Base-by-base conservation (phyloP, 2,888 invertebrate species). In the Ormyrus nitidulus region DNA sequence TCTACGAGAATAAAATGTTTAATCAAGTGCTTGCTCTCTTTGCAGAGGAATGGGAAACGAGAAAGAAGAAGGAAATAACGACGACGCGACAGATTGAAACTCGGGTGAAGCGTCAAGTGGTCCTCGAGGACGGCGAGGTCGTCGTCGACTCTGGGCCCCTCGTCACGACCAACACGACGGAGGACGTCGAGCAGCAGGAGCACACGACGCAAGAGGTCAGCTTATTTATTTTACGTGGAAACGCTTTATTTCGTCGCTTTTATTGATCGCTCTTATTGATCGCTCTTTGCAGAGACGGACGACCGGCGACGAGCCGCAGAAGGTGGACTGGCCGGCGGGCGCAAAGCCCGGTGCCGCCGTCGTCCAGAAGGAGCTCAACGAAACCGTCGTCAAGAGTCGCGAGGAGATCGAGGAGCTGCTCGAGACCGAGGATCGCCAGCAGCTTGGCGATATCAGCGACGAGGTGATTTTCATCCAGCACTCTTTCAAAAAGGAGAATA, bases 71-170 rank as follows among this genome's bases (percentile, higher is more conserved):
- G 86, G 97, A 97, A 91, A 94, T 97, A 88, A 96, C 96, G 84
- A 97, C 97, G 83, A 97, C 96, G 79, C 94, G 96, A 84, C 97
- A 97, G 92, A 97, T 97, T 86, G 97, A 97, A 88, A 97, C 97
- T 62, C 92, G 97, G 84, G 96, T 97, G 61, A 96, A 97, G 91
- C 93, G 97, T 62, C 96, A 97, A 91, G 93, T 97, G 82, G 94
- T 97, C 83, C 92, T 97, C 84, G 97, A 97, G 92, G 97, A 97
- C 92, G 97, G 97, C 53, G 95, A 96, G 88, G 95, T 98, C 81
- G 94, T 97, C 82, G 96, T 94, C 85, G 97, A 97, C 91, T 94
- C 96, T 5, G 97, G 97, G 10, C 97, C 97, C 5, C 94, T 96
- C 91, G 95, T 97, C 88, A 96, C 96, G 85, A 97, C 97, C 83